Base-by-base conservation (phyloP, 2,888 invertebrate genomes). In the Dione vanillae region DNA sequence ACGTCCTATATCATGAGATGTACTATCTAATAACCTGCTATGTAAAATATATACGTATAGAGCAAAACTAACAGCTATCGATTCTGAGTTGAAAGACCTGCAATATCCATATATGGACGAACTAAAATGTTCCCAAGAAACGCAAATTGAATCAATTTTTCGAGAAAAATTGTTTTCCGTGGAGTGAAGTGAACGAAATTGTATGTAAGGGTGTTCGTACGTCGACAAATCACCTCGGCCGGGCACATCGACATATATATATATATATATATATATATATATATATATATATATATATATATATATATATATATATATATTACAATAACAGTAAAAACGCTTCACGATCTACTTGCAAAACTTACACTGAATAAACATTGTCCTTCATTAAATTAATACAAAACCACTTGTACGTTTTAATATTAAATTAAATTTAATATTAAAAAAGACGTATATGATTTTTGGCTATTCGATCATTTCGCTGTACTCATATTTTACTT, bases 121-220 rank as follows among this genome's bases (percentile, higher is more conserved):
- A 82, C 82, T 80, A 85, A 87, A 86, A 87, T 83, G 82, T 84
- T 87, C 80, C 82, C 82, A 80, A 83, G 85, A 83, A 84, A 83
- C 82, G 83, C 83, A 87, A 88, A 89, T 88, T 85, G 88, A 89
- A 88, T 89, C 85, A 86, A 87, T 88, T 88, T 87, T 85, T 87
- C 87, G 81, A 76, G 79, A 79, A 81, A 84, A 88, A 87, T 87
- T 87, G 83, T 86, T 85, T 85, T 80, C 80, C 81, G 27, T 52
- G 78, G 74, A 54, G 58, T 58, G 68, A 62, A 73, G 65, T 62
- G 74, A 54, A 64, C 64, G 68, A 62, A 73, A 68, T 62, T 68
- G 52, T 67, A 70, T 52, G 49, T 73, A 65, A 73, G 67, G 73
- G 70, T 61, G 73, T 43, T 47, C 49, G 65, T 43, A 65, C 65